phyloP scores from a whole-genome alignment of 2,888 invertebrate species.

The Erebia aethiops region DNA sequence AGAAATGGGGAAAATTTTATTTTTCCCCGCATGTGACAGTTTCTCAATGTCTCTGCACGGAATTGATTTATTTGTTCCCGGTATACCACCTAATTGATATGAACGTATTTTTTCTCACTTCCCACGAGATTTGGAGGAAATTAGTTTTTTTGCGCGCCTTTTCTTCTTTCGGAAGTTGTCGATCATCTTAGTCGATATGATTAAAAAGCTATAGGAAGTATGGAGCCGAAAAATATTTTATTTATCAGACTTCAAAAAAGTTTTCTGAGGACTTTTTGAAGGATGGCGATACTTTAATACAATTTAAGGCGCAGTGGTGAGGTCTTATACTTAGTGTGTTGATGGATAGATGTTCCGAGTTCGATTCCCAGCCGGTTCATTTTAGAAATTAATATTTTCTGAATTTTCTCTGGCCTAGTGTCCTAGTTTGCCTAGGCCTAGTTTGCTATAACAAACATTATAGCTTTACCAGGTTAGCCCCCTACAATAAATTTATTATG shows the following conservation, averaged over 20 bases:
- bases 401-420: no score
- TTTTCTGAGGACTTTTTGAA: no score
- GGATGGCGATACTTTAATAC: no score
- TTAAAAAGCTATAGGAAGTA: not conserved
- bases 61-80: conserved; percentile 54
- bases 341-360: no score
- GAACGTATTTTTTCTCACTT: conserved; percentile 28
- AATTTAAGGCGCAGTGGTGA: no score
- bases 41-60: conserved; percentile 51
- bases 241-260: not conserved
- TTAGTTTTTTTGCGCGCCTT: conserved; percentile 13
- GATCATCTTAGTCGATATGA: not conserved
- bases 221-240: not conserved
- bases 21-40: conserved; percentile 54
- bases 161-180: not conserved
- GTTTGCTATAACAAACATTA: no score
- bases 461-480: no score
- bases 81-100: conserved; percentile 34
- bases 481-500: no score
- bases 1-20: conserved; percentile 52
- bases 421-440: no score
- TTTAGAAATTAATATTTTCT: no score
- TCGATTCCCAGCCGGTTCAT: no score
- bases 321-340: no score
- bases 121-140: conserved; percentile 7